phyloP scores from a whole-genome alignment of 30 jellyfish, hydroid and myxozoan genomes.

The Turritopsis rubra region DNA sequence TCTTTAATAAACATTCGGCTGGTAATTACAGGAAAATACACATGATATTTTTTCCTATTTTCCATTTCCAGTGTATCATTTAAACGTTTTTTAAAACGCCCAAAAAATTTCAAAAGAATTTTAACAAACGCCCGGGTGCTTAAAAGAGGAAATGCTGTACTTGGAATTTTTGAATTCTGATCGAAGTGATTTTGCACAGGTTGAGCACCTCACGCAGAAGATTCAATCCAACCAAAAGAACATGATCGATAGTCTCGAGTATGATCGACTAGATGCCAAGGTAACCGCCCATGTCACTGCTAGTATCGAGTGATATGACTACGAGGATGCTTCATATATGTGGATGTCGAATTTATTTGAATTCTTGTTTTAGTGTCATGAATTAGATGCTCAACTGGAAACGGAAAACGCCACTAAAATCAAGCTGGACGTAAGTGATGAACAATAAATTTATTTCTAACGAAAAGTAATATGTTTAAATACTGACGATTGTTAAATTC shows the following conservation, averaged over 20 bases:
- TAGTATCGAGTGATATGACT: no score
- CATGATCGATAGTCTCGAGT: slow-evolving; percentile 52
- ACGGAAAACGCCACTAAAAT: slow-evolving; percentile 56
- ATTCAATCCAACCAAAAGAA: slow-evolving; percentile 46
- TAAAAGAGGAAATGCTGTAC: no score
- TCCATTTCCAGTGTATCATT: no score
- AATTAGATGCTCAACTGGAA: slow-evolving; percentile 67
- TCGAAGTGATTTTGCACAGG: no score
- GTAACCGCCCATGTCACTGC: slow-evolving; percentile 31
- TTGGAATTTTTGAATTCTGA: no score
- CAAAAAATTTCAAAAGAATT: no score
- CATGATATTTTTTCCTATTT: no score
- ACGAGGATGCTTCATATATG: not conserved
- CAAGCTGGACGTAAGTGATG: slow-evolving; percentile 72
- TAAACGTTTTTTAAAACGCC: no score
- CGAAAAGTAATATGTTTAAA: not conserved
- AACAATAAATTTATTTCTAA: not conserved
- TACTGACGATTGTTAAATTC: no score
- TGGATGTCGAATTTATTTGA: not conserved
- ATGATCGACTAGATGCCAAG: slow-evolving; percentile 74
- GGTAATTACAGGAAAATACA: no score
- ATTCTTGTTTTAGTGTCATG: slow-evolving; percentile 56
- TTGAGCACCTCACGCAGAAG: slow-evolving; percentile 48
- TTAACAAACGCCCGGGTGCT: no score
- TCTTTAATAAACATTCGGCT: no score